Evolutionary conservation across 2,888 invertebrate species (phyloP).

Genomic region (Drosophila nr. medialis): DNA sequence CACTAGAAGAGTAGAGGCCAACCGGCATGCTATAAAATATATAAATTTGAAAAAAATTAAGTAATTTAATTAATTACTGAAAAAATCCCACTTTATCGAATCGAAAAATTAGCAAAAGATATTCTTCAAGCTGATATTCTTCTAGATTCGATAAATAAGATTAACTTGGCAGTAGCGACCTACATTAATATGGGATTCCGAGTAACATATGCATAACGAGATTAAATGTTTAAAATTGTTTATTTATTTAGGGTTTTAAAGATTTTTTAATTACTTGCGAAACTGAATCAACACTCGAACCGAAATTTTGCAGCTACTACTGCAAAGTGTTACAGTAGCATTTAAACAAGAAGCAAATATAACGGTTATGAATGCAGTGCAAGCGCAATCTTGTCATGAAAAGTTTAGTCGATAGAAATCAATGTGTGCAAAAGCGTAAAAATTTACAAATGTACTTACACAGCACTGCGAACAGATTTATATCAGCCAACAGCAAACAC

Average conservation of each 20-base stretch:
- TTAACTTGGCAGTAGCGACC: neutral
- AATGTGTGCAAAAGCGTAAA: neutral
- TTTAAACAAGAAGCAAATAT: neutral
- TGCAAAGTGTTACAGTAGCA: neutral
- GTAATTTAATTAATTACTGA: neutral
- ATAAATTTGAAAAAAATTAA: neutral
- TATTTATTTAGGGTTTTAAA: neutral
- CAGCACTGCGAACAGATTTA: constrained; percentile 3
- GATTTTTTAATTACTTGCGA: neutral
- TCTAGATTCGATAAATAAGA: neutral
- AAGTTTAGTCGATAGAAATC: constrained; percentile 20
- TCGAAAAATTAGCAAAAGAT: neutral
- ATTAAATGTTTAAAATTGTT: neutral
- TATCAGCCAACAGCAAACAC: constrained; percentile 6
- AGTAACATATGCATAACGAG: neutral
- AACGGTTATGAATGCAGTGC: neutral
- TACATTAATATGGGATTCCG: neutral
- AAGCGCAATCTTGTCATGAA: neutral
- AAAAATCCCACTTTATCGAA: neutral
- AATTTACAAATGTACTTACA: neutral
- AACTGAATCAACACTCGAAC: neutral
- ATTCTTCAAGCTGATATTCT: neutral
- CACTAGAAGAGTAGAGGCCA: too few relatives aligned
- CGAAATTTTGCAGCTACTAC: neutral
- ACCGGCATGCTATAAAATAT: neutral